Evolutionary conservation across 2,113 vertebrate genomes (phyloP).

Genomic region (Hystrix brachyura): DNA sequence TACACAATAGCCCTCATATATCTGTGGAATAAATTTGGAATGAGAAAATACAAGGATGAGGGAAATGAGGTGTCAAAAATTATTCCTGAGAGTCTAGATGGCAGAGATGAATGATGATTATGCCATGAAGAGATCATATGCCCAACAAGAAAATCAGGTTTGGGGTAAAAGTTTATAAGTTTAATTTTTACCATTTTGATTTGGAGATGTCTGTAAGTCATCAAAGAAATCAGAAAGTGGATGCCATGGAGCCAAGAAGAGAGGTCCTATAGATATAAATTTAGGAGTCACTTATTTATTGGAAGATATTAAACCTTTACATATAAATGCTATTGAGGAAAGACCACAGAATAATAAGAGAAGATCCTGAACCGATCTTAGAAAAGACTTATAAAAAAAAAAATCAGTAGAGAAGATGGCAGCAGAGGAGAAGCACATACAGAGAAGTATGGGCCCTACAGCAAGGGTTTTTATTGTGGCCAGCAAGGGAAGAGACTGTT

Average conservation of each 20-base stretch:
- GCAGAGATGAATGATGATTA: background rate
- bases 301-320: background rate
- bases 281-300: background rate
- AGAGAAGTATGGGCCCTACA: background rate
- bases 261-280: background rate
- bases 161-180: background rate
- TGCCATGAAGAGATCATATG: background rate
- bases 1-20: slow-evolving; percentile 27
- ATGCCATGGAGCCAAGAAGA: background rate
- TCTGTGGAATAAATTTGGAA: slow-evolving; percentile 40
- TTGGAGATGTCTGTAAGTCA: slow-evolving; percentile 32
- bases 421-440: background rate
- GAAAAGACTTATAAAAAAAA: background rate
- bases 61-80: background rate
- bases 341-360: background rate
- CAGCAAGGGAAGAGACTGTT: background rate
- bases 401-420: background rate
- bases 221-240: background rate
- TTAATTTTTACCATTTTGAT: background rate
- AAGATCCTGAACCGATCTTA: background rate
- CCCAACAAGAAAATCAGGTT: background rate
- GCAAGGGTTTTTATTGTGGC: background rate
- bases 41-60: background rate
- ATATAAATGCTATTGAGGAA: background rate
- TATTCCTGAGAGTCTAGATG: background rate